Evolutionary conservation across 1,140 invertebrate species (phyloP).

Genomic region (Lepidurus apus): DNA sequence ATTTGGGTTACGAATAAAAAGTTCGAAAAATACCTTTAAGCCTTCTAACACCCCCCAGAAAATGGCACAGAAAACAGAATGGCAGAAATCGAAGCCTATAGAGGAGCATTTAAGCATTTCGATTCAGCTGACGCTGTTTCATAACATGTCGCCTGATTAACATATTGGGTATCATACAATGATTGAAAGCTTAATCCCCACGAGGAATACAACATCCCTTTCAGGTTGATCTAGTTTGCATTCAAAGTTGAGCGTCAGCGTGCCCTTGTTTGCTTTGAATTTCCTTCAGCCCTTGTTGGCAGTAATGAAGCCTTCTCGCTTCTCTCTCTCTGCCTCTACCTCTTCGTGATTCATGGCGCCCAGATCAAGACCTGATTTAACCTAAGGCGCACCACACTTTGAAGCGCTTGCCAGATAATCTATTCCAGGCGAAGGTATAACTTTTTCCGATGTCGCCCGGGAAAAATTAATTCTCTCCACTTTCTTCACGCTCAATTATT

Average conservation of each 20-base stretch:
- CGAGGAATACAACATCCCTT: neutral
- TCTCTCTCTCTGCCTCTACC: neutral
- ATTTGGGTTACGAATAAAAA: neutral
- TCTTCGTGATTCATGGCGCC: neutral
- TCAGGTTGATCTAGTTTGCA: neutral
- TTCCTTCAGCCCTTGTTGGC: conserved; percentile 6
- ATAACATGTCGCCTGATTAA: neutral
- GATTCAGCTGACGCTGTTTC: neutral
- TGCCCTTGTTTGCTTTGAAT: conserved; percentile 16
- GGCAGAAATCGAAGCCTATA: too few species aligned
- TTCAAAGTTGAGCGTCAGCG: neutral
- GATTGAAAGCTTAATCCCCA: conserved; percentile 5
- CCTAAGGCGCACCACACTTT: conserved; percentile 17
- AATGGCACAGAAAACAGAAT: too few species aligned
- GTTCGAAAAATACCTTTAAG: too few species aligned
- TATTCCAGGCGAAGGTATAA: conserved; percentile 3
- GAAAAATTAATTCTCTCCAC: conserved; percentile 13
- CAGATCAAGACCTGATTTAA: conserved; percentile 15
- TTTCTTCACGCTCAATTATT: conserved; percentile 19
- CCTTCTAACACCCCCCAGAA: too few species aligned
- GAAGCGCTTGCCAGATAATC: conserved; percentile 8
- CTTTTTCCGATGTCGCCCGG: conserved; percentile 5
- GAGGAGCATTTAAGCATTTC: neutral
- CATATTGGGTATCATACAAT: conserved; percentile 7
- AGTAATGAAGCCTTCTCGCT: conserved; percentile 6